Conservation (phyloP, 2,113 vertebrate species). For the Nicator chloris region DNA sequence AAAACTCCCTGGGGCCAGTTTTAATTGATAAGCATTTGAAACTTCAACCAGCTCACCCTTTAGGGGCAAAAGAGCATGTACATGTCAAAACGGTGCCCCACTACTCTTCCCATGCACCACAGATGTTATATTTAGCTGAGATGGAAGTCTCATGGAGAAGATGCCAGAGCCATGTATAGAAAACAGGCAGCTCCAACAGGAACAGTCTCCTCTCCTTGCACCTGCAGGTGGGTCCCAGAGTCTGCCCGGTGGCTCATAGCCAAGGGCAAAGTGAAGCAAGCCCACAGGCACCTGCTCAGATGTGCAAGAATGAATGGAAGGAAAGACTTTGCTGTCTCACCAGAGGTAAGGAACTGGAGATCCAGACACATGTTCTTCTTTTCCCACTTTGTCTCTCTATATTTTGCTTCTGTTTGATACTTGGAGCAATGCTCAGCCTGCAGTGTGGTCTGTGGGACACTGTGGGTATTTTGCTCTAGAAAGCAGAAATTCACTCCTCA, state of each 20-base stretch:
- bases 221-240: constrained; percentile 88
- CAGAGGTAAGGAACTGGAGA: constrained; percentile 28
- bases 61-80: background rate
- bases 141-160: background rate
- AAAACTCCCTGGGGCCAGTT: background rate
- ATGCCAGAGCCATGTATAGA: background rate
- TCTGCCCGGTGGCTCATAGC: constrained; percentile 88
- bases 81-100: background rate
- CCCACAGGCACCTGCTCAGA: constrained; percentile 75
- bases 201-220: background rate
- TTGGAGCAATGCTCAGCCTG: background rate
- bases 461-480: background rate
- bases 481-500: background rate
- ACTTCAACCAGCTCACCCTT: background rate
- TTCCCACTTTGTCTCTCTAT: background rate
- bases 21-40: background rate
- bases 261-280: constrained; percentile 73
- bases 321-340: constrained; percentile 23
- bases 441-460: background rate
- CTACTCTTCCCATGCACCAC: background rate
- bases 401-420: background rate
- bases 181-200: background rate
- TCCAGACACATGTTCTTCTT: background rate
- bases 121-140: background rate
- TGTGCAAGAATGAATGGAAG: constrained; percentile 81